Conservation (phyloP, 2,888 invertebrate genomes). For the Galerucella pusilla region DNA sequence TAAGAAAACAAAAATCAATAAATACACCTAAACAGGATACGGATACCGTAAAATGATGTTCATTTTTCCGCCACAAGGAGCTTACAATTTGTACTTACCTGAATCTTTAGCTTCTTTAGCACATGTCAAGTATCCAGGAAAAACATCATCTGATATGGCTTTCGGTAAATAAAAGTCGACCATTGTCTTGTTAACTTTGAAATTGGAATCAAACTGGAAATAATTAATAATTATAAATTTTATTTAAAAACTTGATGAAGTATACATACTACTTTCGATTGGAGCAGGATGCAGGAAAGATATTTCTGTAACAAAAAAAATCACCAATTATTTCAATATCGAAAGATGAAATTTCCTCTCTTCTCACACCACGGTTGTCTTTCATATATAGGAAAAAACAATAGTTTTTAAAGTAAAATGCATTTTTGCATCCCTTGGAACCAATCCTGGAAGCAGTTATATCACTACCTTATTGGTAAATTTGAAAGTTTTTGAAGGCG, state of each 20-base stretch:
- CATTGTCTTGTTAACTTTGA: background rate
- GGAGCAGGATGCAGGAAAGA: background rate
- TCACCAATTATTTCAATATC: too few relatives aligned
- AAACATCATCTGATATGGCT: background rate
- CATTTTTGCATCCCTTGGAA: too few relatives aligned
- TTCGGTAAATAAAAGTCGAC: background rate
- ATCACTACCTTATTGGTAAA: too few relatives aligned
- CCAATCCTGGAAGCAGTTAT: too few relatives aligned
- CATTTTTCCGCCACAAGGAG: too few relatives aligned
- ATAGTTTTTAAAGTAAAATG: too few relatives aligned
- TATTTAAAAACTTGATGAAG: background rate
- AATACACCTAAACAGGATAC: too few relatives aligned
- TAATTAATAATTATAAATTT: background rate
- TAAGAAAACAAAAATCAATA: background rate
- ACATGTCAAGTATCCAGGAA: background rate
- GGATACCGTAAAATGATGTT: too few relatives aligned
- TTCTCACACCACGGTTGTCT: too few relatives aligned
- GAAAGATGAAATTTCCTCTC: too few relatives aligned
- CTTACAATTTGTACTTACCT: background rate
- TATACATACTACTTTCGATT: background rate
- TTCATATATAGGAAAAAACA: too few relatives aligned
- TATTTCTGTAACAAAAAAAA: background rate
- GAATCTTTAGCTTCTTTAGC: constrained; percentile 1
- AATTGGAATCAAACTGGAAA: background rate
- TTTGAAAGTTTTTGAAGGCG: too few relatives aligned